Percentiles rank a stretch among this genome's conserved stretches.
Evolutionary conservation across 2,113 vertebrate genomes (phyloP).

Genomic region (Pygoscelis adeliae): DNA sequence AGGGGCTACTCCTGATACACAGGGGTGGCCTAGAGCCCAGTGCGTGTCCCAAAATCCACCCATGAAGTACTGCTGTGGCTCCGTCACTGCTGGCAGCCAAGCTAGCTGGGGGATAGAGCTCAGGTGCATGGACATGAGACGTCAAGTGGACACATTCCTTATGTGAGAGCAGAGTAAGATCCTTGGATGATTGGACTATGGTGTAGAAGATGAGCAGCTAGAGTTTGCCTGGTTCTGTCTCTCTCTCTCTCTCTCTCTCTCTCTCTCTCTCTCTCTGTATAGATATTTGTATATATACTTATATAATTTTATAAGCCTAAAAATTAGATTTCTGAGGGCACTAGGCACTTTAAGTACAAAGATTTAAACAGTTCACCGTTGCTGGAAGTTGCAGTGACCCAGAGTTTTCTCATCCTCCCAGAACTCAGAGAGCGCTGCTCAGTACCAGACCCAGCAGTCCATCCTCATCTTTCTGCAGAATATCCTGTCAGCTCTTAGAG

Average conservation of each 20-base stretch:
- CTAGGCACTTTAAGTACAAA: neutral
- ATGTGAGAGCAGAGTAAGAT: neutral
- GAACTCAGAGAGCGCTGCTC: rapidly evolving
- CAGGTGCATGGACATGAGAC: neutral
- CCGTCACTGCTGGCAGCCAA: neutral
- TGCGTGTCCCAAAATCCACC: rapidly evolving
- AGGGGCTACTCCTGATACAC: neutral
- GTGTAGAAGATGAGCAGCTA: neutral
- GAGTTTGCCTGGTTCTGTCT: neutral
- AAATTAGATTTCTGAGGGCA: neutral
- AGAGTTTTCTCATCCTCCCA: neutral
- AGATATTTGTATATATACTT: neutral
- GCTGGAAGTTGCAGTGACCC: neutral
- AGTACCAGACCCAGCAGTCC: neutral
- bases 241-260: rapidly evolving
- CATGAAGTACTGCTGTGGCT: neutral
- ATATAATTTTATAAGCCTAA: neutral
- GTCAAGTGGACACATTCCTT: neutral
- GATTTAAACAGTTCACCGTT: neutral
- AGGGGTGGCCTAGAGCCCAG: neutral
- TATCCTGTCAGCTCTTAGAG: neutral
- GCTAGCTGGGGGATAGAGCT: neutral
- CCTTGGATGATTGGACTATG: neutral
- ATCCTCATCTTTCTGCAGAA: neutral
- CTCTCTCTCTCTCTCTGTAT: neutral